Conservation (phyloP, 2,888 invertebrate species). For the Brachypalpus laphriformis region DNA sequence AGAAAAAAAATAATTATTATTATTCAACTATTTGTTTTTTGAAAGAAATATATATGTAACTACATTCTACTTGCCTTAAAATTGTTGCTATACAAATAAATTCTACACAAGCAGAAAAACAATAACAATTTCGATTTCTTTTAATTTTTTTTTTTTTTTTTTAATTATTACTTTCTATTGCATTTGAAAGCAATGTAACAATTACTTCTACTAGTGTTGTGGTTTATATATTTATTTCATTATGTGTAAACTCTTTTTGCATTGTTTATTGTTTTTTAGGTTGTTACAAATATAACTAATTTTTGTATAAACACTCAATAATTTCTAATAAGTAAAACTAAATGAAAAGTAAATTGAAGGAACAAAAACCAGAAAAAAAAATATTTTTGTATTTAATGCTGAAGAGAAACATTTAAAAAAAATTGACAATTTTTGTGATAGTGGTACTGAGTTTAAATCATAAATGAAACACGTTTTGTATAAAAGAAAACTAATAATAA, state of each 20-base stretch:
- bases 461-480: constrained; percentile 37
- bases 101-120: constrained; percentile 81
- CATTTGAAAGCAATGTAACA: constrained; percentile 65
- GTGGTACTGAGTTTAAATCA: constrained; percentile 65
- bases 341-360: constrained; percentile 32
- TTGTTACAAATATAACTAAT: constrained; percentile 60
- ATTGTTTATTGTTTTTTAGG: constrained; percentile 54
- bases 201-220: constrained; percentile 60
- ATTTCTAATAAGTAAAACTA: constrained; percentile 73
- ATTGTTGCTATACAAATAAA: constrained; percentile 78
- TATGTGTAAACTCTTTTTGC: constrained; percentile 36
- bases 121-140: constrained; percentile 70
- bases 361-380: constrained; percentile 21
- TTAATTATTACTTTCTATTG: constrained; percentile 55
- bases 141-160: constrained; percentile 29
- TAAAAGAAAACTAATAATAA: constrained; percentile 7
- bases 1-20: constrained; percentile 11
- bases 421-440: constrained; percentile 46
- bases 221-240: constrained; percentile 27
- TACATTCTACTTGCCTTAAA: constrained; percentile 79
- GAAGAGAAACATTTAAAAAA: constrained; percentile 57
- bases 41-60: constrained; percentile 73
- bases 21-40: constrained; percentile 41
- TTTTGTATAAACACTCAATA: constrained; percentile 56
- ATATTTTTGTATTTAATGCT: constrained; percentile 44